phyloP scores from a whole-genome alignment of 2,797 vertebrate species.

The Argya squamiceps region DNA sequence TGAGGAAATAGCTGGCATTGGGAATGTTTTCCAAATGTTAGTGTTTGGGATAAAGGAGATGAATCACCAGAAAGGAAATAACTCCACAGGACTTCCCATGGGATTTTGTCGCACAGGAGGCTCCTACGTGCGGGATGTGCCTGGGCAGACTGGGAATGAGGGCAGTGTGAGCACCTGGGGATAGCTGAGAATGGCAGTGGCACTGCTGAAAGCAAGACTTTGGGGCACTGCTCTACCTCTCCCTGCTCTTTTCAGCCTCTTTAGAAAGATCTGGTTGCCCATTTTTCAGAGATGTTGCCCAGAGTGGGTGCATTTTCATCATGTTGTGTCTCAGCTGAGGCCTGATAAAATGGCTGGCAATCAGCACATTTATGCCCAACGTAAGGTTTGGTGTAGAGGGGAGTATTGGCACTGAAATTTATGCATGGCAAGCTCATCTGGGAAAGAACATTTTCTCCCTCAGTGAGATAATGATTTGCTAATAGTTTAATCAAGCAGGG shows the following conservation, averaged over 20 bases:
- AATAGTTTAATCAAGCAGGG: constrained; percentile 43
- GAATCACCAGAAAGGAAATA: constrained; percentile 59
- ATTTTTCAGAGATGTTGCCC: neutral
- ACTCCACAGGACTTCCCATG: constrained; percentile 53
- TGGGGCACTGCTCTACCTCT: neutral
- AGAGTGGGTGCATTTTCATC: neutral
- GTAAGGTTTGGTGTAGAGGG: neutral
- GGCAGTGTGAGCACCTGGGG: neutral
- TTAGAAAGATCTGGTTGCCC: rapidly evolving
- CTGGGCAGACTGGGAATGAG: neutral
- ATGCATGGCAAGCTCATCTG: neutral
- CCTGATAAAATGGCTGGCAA: neutral
- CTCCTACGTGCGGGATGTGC: constrained; percentile 32
- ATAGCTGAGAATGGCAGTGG: neutral
- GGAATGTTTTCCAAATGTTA: constrained; percentile 51
- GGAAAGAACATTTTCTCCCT: constrained; percentile 21
- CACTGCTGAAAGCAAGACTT: neutral
- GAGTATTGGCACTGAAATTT: neutral
- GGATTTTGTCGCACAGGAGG: constrained; percentile 40
- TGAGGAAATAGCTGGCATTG: constrained; percentile 65
- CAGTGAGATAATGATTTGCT: constrained; percentile 39
- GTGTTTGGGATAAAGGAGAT: constrained; percentile 46
- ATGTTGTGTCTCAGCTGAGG: neutral
- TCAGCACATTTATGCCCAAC: neutral
- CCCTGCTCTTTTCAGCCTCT: neutral